These are phyloP conservation scores for Chrysolina americana DNA, from an alignment of 2,888 invertebrate species.

Conservation along the genomic window DNA sequence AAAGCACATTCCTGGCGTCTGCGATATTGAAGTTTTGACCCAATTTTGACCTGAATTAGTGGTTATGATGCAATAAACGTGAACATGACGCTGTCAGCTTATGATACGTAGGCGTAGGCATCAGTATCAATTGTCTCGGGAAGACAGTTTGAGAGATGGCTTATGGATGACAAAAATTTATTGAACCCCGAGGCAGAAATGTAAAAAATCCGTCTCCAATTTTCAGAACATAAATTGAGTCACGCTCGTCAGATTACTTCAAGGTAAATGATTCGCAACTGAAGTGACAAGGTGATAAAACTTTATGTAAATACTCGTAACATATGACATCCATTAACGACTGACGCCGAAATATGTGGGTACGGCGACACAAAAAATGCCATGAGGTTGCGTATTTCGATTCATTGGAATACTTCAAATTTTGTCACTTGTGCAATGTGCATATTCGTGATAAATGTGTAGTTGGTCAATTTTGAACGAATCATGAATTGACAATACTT, in stretches of 20 bases:
- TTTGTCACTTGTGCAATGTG: neutral
- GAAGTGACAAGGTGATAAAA: neutral
- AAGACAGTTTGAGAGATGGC: no score
- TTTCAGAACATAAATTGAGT: neutral
- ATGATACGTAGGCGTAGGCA: neutral
- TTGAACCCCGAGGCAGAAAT: no score
- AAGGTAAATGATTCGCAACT: neutral
- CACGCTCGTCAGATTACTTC: neutral
- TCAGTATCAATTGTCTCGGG: neutral
- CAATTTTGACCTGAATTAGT: conserved; percentile 14
- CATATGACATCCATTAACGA: neutral
- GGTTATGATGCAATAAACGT: neutral
- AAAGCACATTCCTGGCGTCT: neutral
- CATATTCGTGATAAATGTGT: no score
- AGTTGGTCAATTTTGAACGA: no score
- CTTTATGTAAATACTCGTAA: neutral
- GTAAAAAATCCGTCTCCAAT: neutral
- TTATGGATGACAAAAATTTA: no score
- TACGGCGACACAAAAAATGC: neutral
- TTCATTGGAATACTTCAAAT: neutral
- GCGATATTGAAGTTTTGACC: neutral
- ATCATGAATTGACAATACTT: no score
- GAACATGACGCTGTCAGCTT: neutral
- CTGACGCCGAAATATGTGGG: neutral
- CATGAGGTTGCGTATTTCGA: no score